Percentiles rank a stretch among this genome's conserved stretches.
phyloP scores from a whole-genome alignment of 37 sponge, comb jelly and placozoan genomes.

The Oopsacas minuta region DNA sequence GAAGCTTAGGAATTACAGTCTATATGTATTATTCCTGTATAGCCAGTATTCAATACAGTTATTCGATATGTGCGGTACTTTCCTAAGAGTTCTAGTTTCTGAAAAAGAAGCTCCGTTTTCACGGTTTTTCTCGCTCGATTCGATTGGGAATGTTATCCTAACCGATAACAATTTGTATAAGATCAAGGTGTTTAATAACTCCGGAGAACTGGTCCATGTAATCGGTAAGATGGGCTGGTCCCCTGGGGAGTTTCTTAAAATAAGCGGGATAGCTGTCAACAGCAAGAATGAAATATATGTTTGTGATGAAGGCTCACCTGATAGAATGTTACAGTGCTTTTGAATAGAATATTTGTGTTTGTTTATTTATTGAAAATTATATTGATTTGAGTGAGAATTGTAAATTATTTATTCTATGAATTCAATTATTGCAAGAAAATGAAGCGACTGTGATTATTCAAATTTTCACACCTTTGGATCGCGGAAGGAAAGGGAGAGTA shows the following conservation, averaged over 20 bases:
- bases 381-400: not conserved
- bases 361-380: not conserved
- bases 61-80: constrained; percentile 1
- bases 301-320: not conserved
- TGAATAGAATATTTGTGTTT: not conserved
- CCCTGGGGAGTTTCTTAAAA: not conserved
- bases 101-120: not conserved
- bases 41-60: not conserved
- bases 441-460: too few species aligned
- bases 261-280: not conserved
- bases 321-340: constrained; percentile 17
- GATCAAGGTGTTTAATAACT: not conserved
- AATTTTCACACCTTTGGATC: too few species aligned
- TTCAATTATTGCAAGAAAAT: too few species aligned
- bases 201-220: not conserved
- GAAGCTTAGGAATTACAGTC: not conserved
- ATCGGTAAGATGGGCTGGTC: constrained; percentile 6
- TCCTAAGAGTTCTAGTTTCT: constrained; percentile 1
- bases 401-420: too few species aligned
- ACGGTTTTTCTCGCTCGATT: constrained; percentile 2
- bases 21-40: not conserved
- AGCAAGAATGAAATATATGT: constrained; percentile 3
- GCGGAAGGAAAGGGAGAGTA: too few species aligned
- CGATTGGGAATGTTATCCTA: not conserved
- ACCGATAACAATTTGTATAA: not conserved